These are phyloP conservation scores for Lacerta bilineata DNA, from an alignment of 2,797 vertebrate genomes.

Conservation along the genomic window DNA sequence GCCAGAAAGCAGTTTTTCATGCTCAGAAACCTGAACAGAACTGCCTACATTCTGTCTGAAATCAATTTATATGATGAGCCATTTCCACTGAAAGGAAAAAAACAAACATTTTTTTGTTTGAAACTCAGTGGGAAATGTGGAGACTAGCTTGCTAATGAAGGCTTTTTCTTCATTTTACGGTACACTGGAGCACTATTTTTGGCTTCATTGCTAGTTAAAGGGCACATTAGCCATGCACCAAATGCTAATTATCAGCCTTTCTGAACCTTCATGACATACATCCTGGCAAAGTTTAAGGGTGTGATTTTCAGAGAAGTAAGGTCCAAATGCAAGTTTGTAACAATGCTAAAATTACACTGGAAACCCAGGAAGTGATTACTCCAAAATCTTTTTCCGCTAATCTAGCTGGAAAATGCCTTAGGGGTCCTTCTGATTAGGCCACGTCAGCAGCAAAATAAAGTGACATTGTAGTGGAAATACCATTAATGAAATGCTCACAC, in stretches of 20 bases:
- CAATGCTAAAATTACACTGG: not conserved
- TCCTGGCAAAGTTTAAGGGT: not conserved
- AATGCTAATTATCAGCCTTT: not conserved
- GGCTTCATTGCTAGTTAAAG: not conserved
- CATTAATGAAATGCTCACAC: not conserved
- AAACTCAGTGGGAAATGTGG: not conserved
- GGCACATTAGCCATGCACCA: not conserved
- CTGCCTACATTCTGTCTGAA: not conserved
- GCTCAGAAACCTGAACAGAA: not conserved
- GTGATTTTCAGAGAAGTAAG: not conserved
- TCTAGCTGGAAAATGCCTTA: not conserved
- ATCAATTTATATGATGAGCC: not conserved
- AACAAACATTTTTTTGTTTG: not conserved
- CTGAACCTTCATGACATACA: not conserved
- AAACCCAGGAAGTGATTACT: not conserved
- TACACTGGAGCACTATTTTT: not conserved
- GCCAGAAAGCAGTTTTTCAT: not conserved
- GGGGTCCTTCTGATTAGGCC: not conserved
- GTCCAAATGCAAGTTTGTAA: not conserved
- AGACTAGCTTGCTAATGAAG: not conserved
- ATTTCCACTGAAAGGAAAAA: not conserved
- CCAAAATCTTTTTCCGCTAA: not conserved
- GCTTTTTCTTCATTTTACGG: not conserved
- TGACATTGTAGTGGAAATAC: not conserved
- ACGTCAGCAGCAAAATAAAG: not conserved